Percentiles rank a stretch among this genome's conserved stretches.
Evolutionary conservation across 2,113 vertebrate species (phyloP).

Genomic region (Holacanthus passer): DNA sequence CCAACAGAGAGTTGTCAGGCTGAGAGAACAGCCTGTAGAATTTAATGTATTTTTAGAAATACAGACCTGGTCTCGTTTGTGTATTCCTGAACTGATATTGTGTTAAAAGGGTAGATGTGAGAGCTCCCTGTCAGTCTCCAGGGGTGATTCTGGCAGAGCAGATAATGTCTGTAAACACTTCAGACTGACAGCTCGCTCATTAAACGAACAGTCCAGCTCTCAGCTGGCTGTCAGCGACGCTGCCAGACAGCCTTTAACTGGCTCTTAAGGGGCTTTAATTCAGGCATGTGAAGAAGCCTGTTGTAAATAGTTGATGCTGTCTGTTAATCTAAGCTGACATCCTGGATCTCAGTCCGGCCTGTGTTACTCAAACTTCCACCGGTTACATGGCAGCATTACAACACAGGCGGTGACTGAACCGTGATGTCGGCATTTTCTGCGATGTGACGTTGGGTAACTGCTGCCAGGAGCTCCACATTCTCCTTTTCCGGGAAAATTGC

Average conservation of each 20-base stretch:
- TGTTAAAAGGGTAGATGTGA: background rate
- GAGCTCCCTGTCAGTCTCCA: background rate
- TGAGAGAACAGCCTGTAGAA: background rate
- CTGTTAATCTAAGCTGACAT: conserved; percentile 44
- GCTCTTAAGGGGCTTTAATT: conserved; percentile 54
- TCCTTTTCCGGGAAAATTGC: conserved; percentile 84
- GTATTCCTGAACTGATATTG: background rate
- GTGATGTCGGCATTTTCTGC: conserved; percentile 58
- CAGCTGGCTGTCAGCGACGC: conserved; percentile 1
- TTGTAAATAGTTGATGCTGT: conserved; percentile 48
- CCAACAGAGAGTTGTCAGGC: background rate
- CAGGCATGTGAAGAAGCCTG: conserved; percentile 59
- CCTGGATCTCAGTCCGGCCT: background rate
- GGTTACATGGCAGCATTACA: conserved; percentile 40
- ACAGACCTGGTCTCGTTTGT: background rate
- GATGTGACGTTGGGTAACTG: conserved; percentile 60
- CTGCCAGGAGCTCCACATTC: conserved; percentile 74
- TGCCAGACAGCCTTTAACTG: conserved; percentile 16
- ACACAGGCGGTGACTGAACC: conserved; percentile 57
- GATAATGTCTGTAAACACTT: background rate
- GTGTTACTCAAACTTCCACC: background rate
- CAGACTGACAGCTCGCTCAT: conserved; percentile 15
- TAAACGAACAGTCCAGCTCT: background rate
- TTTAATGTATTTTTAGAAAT: background rate
- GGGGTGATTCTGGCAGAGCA: background rate